Evolutionary conservation across 2,113 vertebrate genomes (phyloP).

Genomic region (Ahaetulla prasina): DNA sequence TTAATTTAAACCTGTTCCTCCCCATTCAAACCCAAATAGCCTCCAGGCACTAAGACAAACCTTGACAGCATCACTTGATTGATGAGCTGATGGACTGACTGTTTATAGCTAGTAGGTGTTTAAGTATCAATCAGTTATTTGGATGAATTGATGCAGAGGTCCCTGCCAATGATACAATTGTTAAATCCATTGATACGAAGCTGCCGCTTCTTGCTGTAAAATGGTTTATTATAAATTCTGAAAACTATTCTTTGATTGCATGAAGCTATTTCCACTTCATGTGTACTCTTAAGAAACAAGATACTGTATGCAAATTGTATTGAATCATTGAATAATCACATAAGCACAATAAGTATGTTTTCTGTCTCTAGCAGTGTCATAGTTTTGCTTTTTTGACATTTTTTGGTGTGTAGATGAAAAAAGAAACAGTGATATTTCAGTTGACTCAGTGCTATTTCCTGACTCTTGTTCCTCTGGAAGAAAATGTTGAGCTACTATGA

Average conservation of each 20-base stretch:
- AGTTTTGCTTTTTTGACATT: background rate
- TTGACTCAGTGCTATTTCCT: background rate
- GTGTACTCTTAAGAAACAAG: background rate
- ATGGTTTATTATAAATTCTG: background rate
- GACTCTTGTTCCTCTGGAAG: background rate
- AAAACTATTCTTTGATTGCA: background rate
- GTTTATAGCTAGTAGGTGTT: background rate
- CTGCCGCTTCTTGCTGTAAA: background rate
- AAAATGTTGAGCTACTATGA: background rate
- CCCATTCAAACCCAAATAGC: background rate
- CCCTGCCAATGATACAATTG: background rate
- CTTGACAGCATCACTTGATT: background rate
- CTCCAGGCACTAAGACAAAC: background rate
- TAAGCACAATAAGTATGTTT: background rate
- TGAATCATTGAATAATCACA: background rate
- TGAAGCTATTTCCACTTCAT: background rate
- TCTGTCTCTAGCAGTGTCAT: background rate
- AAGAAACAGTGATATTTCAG: background rate
- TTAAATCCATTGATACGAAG: background rate
- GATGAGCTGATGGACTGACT: background rate
- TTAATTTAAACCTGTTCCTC: background rate
- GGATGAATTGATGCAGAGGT: background rate
- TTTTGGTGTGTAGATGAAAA: background rate
- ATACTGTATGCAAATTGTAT: too few relatives aligned
- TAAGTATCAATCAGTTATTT: background rate